phyloP scores from a whole-genome alignment of 2,797 vertebrate genomes.

The Gobio occitaniae region DNA sequence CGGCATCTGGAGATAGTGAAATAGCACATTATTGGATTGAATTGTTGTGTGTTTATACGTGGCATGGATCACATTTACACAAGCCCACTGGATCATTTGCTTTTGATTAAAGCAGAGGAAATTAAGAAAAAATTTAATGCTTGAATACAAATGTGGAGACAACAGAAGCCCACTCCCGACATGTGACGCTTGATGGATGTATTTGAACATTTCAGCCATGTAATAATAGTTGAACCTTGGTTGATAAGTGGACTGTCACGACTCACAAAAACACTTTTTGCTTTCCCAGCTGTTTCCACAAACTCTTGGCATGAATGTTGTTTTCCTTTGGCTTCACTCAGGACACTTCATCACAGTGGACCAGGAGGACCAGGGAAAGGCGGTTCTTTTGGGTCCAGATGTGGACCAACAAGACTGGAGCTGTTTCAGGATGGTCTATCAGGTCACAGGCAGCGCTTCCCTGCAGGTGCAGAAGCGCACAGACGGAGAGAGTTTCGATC shows the following conservation, averaged over 20 bases:
- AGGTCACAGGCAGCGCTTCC: constrained; percentile 77
- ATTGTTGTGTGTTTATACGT: constrained; percentile 14
- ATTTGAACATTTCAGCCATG: neutral
- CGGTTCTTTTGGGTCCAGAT: constrained; percentile 84
- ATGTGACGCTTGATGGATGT: neutral
- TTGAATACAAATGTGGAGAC: neutral
- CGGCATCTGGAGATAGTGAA: constrained; percentile 21
- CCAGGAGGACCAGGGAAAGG: constrained; percentile 67
- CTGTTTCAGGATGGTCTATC: constrained; percentile 91
- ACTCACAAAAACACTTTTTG: neutral
- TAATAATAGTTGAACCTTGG: neutral
- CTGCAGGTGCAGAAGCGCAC: constrained; percentile 84
- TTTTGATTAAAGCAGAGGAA: constrained; percentile 24
- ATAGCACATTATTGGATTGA: constrained; percentile 3
- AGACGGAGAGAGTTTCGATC: constrained; percentile 88
- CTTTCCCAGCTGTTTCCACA: neutral
- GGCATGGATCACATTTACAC: constrained; percentile 9
- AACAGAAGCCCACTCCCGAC: neutral
- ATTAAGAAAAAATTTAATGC: neutral
- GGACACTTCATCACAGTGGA: constrained; percentile 89
- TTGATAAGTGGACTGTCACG: neutral
- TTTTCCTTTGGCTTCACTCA: constrained; percentile 65
- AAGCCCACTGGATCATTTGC: neutral
- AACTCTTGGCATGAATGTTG: constrained; percentile 13
- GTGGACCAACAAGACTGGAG: constrained; percentile 88